phyloP scores from a whole-genome alignment of 2,113 vertebrate species.

The Pelusios castaneus region DNA sequence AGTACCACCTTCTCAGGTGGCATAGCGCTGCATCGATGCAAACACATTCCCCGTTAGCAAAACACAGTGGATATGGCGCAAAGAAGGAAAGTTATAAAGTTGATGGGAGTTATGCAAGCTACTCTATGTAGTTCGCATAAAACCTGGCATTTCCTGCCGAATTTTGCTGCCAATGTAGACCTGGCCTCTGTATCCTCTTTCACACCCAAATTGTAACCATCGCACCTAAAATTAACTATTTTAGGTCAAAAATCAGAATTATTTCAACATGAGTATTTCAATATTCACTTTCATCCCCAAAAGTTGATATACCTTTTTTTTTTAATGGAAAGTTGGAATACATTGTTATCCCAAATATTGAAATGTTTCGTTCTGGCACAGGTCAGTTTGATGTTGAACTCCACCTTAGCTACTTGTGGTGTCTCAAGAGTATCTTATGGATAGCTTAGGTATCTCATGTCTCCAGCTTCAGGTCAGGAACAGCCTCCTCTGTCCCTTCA shows the following conservation, averaged over 20 bases:
- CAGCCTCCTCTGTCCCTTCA: background rate
- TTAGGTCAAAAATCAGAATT: background rate
- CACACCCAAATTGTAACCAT: background rate
- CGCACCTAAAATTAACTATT: background rate
- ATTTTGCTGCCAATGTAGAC: no score
- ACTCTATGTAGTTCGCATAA: no score
- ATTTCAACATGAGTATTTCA: background rate
- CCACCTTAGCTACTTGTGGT: background rate
- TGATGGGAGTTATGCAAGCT: no score
- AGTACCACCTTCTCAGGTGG: no score
- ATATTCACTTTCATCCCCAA: background rate
- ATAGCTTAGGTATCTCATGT: background rate
- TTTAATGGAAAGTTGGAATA: background rate
- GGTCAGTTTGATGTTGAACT: background rate
- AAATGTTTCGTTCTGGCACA: background rate
- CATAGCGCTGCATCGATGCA: no score
- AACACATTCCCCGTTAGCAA: no score
- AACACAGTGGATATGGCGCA: no score
- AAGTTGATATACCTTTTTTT: rapidly evolving
- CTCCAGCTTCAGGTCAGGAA: background rate
- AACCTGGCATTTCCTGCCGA: no score
- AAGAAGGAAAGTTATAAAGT: no score
- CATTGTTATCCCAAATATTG: background rate
- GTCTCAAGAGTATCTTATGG: background rate
- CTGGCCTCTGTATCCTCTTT: background rate